A percentile compares a stretch with the other conserved stretches of the same genome.
These are phyloP conservation scores for Seriola rivoliana DNA, from an alignment of 2,113 vertebrate species.

Conservation along the genomic window DNA sequence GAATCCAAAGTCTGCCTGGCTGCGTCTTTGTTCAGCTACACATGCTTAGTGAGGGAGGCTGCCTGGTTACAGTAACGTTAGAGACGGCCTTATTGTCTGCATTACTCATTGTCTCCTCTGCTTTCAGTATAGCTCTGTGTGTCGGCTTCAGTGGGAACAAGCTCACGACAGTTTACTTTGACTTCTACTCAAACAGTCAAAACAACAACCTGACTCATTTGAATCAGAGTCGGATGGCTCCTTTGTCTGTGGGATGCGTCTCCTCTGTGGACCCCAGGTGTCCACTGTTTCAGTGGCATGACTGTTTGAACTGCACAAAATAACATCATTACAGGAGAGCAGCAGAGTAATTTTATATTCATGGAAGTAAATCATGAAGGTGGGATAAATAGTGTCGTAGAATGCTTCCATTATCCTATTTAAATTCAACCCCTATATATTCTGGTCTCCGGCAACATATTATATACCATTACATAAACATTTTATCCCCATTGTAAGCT, in stretches of 20 bases:
- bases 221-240: constrained; percentile 1
- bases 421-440: background rate
- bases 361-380: background rate
- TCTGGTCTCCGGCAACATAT: background rate
- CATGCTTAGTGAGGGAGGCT: constrained; percentile 56
- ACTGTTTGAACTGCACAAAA: background rate
- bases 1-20: constrained; percentile 20
- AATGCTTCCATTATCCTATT: background rate
- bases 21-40: constrained; percentile 54
- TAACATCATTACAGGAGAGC: background rate
- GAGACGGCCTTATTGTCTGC: constrained; percentile 44
- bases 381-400: background rate
- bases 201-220: constrained; percentile 38
- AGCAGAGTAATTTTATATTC: background rate
- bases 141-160: constrained; percentile 5
- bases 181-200: constrained; percentile 18
- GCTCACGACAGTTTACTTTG: constrained; percentile 9
- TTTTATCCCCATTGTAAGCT: background rate
- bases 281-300: background rate
- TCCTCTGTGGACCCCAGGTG: background rate
- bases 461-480: background rate
- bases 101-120: constrained; percentile 46
- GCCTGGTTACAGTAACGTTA: constrained; percentile 70
- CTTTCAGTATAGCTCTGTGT: constrained; percentile 16
- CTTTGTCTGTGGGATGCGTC: background rate